Percentiles rank a stretch among this genome's conserved stretches.
Conservation (phyloP, 1,140 invertebrate species). For the Limonius californicus region DNA sequence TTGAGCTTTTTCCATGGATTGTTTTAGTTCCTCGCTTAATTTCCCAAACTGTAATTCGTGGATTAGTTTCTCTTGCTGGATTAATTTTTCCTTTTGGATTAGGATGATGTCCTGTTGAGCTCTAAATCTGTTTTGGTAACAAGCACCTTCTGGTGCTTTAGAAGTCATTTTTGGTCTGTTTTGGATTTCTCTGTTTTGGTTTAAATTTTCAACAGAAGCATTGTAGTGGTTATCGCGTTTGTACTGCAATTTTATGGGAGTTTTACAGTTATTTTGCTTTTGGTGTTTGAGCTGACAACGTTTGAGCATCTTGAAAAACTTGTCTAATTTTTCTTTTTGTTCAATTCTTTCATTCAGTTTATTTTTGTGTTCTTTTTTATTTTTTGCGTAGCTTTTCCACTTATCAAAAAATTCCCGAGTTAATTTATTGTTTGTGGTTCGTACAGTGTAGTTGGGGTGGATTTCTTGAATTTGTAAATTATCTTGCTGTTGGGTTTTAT, state of each 20-base stretch:
- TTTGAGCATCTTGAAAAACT: conserved; percentile 18
- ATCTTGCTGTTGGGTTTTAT: background rate
- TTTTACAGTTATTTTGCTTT: no score
- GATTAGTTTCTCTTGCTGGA: conserved; percentile 60
- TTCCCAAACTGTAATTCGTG: conserved; percentile 60
- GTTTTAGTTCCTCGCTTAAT: conserved; percentile 55
- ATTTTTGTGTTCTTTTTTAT: background rate
- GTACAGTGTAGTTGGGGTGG: background rate
- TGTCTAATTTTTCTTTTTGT: conserved; percentile 16
- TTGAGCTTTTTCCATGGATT: conserved; percentile 54
- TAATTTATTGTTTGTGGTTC: background rate
- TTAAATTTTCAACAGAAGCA: background rate
- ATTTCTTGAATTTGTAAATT: background rate
- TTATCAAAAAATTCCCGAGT: background rate
- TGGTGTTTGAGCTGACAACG: no score
- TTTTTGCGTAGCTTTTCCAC: background rate
- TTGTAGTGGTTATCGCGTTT: background rate
- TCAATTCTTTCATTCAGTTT: background rate
- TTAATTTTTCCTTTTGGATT: conserved; percentile 57
- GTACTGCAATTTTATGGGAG: no score
- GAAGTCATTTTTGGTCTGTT: background rate
- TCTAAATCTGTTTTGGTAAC: conserved; percentile 49
- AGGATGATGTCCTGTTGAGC: conserved; percentile 62
- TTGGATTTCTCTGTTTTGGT: conserved; percentile 4
- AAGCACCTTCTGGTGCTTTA: background rate